Base-by-base conservation (phyloP, 2,113 vertebrate species). In the Ammodytes marinus region DNA sequence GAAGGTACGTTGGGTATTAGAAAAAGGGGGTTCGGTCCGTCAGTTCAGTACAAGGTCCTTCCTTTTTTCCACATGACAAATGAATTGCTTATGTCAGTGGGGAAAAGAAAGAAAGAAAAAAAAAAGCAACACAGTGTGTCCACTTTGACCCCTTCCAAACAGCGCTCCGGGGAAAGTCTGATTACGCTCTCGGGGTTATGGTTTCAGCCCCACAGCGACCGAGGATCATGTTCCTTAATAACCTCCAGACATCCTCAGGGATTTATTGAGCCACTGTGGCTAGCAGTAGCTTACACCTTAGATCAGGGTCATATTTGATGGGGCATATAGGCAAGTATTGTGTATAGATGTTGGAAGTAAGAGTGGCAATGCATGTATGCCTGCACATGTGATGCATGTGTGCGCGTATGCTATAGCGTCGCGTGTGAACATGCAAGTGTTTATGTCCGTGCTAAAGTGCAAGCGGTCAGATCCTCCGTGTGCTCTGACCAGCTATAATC, bases 151-250 rank as follows among this genome's bases (percentile, higher is more conserved):
- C 40, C 78, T 86, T 73, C 37, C 27, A 46, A 85, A 82, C 49
- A 27, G 58, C 3, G 66, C 83, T 82, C 50, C 52, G 2, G 88
- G 88, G 84, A 84, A 69, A 77, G 55, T 52, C 80, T 37, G 47
- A 69, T 85, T 85, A 77, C 79, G 64, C 55, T 83, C 65, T 52
- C 59, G 53, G 82, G 82, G 87, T 82, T 75, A 68, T 2, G 35
- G 19, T 53, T 27, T 45, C 47, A 46, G 78, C 84, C 84, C 82
- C 68, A 27, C 82, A 50, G 80, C 8, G 57, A 70, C 75, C 49
- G 13, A 53, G 57, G 87, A 90, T 91, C 87, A 69, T 77, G 86
- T 91, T 93, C 82, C 83, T 81, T 84, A 90, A 87, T 86, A 87
- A 92, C 87, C 82, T 70, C 49, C 55, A 83, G 81, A 54, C 69